phyloP scores from a whole-genome alignment of 2,113 vertebrate genomes.

The Paedocypris sp. region DNA sequence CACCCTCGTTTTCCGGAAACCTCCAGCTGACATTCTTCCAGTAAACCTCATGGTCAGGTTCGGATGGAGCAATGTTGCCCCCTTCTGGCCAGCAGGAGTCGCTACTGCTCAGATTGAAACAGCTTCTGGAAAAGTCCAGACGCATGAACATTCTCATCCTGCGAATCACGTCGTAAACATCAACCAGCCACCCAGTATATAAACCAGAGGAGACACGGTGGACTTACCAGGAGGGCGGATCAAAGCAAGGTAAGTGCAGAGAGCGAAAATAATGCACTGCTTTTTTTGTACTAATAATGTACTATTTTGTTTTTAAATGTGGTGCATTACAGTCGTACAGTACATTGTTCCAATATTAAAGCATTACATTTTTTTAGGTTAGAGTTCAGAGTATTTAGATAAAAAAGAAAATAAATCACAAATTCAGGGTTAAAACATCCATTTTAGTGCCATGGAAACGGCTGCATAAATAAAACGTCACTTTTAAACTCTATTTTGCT shows the following conservation, averaged over 20 bases:
- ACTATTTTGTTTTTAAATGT: too few species aligned
- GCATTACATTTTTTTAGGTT: too few species aligned
- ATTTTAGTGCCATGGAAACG: too few species aligned
- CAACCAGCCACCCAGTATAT: slow-evolving; percentile 27
- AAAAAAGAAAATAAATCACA: too few species aligned
- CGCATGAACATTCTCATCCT: slow-evolving; percentile 28
- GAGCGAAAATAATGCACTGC: neutral
- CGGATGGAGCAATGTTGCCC: slow-evolving; percentile 31
- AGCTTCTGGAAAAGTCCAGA: slow-evolving; percentile 47
- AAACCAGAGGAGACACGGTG: slow-evolving; percentile 20
- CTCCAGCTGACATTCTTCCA: neutral
- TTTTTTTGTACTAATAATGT: too few species aligned
- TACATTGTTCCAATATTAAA: too few species aligned
- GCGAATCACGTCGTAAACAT: slow-evolving; percentile 13
- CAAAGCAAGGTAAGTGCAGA: slow-evolving; percentile 1
- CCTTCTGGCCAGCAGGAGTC: slow-evolving; percentile 20
- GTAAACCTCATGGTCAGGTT: neutral
- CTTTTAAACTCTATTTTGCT: too few species aligned
- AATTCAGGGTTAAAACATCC: too few species aligned
- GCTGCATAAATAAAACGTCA: too few species aligned
- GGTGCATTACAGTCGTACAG: too few species aligned
- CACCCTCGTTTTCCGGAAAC: slow-evolving; percentile 10
- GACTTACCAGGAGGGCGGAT: neutral
- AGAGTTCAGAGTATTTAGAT: too few species aligned
- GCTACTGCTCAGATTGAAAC: slow-evolving; percentile 18